Percentiles rank a stretch among this genome's conserved stretches.
Conservation (phyloP, 2,888 invertebrate genomes). For the Melanostoma mellinum region DNA sequence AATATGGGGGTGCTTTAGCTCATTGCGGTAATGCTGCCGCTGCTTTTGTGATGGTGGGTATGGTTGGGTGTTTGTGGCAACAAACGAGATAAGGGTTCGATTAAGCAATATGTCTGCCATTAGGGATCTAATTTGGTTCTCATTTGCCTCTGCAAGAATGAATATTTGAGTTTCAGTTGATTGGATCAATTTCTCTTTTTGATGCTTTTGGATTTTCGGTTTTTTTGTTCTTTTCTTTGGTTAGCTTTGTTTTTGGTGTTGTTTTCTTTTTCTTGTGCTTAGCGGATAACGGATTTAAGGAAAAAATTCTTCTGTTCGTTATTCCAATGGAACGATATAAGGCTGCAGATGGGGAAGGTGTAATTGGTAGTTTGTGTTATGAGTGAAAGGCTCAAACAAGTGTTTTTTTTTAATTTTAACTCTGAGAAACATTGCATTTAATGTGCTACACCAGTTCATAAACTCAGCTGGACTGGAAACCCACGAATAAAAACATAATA, state of each 20-base stretch:
- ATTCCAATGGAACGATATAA: conserved; percentile 55
- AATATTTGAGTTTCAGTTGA: conserved; percentile 72
- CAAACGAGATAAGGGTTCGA: conserved; percentile 73
- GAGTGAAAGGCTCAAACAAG: no score
- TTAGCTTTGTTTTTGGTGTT: neutral
- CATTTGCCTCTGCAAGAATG: conserved; percentile 70
- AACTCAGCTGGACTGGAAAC: no score
- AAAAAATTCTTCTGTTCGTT: conserved; percentile 31
- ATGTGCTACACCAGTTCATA: no score
- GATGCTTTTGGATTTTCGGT: conserved; percentile 34
- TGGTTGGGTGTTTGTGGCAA: conserved; percentile 52
- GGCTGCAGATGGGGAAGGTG: conserved; percentile 41
- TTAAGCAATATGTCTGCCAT: conserved; percentile 73
- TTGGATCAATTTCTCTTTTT: conserved; percentile 72
- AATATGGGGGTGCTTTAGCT: conserved; percentile 17
- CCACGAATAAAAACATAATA: no score
- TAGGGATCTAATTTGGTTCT: conserved; percentile 73
- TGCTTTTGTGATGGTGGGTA: conserved; percentile 2
- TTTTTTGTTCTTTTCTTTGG: conserved; percentile 23
- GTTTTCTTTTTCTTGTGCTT: no score
- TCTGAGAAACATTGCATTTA: no score
- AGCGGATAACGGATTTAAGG: neutral
- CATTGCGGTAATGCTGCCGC: conserved; percentile 39
- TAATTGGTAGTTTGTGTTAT: conserved; percentile 51
- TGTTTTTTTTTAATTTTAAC: no score